Evolutionary conservation across 1,140 invertebrate genomes (phyloP).

Genomic region (Trypoxylus dichotomus): DNA sequence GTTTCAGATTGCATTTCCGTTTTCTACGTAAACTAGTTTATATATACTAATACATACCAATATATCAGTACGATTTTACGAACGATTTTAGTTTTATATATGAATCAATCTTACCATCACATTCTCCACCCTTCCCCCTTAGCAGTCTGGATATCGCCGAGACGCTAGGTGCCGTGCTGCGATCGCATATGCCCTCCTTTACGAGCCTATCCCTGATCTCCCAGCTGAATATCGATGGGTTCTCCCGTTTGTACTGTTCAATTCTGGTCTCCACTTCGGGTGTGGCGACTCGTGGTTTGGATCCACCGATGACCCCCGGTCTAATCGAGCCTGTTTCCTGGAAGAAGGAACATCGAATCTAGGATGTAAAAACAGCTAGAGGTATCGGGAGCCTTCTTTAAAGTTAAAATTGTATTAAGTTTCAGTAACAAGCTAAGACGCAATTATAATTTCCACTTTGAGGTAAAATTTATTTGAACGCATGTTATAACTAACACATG

Average conservation of each 20-base stretch:
- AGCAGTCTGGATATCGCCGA: conserved; percentile 84
- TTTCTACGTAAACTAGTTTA: too few species aligned
- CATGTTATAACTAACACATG: too few species aligned
- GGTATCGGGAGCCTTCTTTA: too few species aligned
- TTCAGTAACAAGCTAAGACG: too few species aligned
- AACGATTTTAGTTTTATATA: not conserved
- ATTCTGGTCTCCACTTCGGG: conserved; percentile 82
- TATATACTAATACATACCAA: too few species aligned
- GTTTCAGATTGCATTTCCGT: too few species aligned
- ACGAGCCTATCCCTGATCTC: conserved; percentile 85
- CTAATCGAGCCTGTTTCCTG: conserved; percentile 82
- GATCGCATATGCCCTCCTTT: conserved; percentile 80
- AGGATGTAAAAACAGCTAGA: too few species aligned
- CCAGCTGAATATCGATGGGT: conserved; percentile 90
- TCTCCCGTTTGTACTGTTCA: conserved; percentile 83
- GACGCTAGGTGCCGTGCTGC: conserved; percentile 77
- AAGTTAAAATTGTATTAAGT: too few species aligned
- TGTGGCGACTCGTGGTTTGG: conserved; percentile 75
- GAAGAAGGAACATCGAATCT: conserved; percentile 28
- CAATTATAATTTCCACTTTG: too few species aligned
- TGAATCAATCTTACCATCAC: conserved; percentile 53
- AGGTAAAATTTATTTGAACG: too few species aligned
- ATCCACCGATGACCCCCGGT: conserved; percentile 80
- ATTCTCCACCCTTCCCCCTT: conserved; percentile 69
- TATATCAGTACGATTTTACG: too few species aligned